These are phyloP conservation scores for Taphrorychus bicolor DNA, from an alignment of 2,888 invertebrate species.

Conservation along the genomic window DNA sequence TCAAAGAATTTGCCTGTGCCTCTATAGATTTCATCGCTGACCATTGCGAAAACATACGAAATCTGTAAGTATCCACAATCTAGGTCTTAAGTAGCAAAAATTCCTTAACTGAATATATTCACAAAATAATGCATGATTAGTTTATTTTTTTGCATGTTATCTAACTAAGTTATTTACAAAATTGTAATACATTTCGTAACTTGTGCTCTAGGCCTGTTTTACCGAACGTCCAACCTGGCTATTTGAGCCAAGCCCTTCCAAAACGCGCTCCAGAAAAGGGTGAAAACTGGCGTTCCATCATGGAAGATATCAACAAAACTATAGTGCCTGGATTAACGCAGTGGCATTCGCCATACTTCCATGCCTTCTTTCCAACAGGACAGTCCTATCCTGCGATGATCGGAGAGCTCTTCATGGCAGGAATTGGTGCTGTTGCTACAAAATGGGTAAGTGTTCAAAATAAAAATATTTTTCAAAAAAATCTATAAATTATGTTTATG, in stretches of 20 bases:
- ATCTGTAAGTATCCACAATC: constrained; percentile 68
- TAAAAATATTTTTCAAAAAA: background rate
- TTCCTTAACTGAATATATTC: too few species aligned
- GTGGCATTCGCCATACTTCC: constrained; percentile 94
- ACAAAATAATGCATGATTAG: too few species aligned
- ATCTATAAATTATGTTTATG: background rate
- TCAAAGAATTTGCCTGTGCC: constrained; percentile 83
- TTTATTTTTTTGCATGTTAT: too few species aligned
- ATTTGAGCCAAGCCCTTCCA: constrained; percentile 81
- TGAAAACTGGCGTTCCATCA: constrained; percentile 85
- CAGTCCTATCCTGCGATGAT: constrained; percentile 85
- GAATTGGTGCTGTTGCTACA: constrained; percentile 48
- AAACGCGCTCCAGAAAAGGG: constrained; percentile 78
- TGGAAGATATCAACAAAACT: constrained; percentile 83
- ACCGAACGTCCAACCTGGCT: constrained; percentile 90
- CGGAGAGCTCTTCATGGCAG: constrained; percentile 65
- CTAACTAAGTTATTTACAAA: too few species aligned
- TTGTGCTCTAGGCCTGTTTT: constrained; percentile 71
- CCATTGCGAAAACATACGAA: constrained; percentile 84
- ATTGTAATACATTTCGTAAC: too few species aligned
- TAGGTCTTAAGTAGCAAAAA: too few species aligned
- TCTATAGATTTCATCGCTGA: constrained; percentile 90
- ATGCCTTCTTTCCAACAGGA: constrained; percentile 90
- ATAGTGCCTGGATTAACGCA: constrained; percentile 95
- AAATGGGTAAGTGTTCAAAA: constrained; percentile 47